A percentile compares a stretch with the other conserved stretches of the same genome.
phyloP scores from a whole-genome alignment of 2,797 vertebrate genomes.

The Scleropages formosus region DNA sequence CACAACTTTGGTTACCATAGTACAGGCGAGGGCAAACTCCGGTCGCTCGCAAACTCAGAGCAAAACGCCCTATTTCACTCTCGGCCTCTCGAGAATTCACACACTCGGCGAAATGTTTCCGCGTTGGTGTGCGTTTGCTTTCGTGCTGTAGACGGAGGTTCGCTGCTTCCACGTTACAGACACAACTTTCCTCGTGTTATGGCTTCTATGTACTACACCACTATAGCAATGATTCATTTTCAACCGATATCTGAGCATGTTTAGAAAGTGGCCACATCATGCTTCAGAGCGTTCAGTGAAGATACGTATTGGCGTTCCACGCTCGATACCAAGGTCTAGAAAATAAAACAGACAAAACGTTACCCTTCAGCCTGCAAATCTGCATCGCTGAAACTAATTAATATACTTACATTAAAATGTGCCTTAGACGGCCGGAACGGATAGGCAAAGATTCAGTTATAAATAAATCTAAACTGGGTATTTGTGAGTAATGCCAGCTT shows the following conservation, averaged over 20 bases:
- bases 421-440: conserved; percentile 17
- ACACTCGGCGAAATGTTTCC: conserved; percentile 1
- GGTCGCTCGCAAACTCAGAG: neutral
- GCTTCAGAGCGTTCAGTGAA: conserved; percentile 71
- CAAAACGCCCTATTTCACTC: neutral
- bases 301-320: conserved; percentile 85
- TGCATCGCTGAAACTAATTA: neutral
- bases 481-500: neutral
- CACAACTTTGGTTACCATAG: neutral
- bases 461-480: neutral
- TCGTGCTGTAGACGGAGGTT: neutral
- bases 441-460: neutral
- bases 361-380: neutral
- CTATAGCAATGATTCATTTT: neutral
- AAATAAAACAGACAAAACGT: conserved; percentile 37
- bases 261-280: neutral
- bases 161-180: neutral
- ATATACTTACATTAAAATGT: neutral
- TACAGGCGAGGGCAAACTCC: neutral
- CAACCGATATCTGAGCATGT: neutral
- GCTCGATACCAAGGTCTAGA: conserved; percentile 84
- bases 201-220: neutral
- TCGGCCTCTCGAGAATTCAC: neutral
- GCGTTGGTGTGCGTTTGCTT: neutral
- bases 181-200: neutral